Percentiles rank a stretch among this genome's conserved stretches.
Evolutionary conservation across 2,888 invertebrate genomes (phyloP).

Genomic region (Lithophane socia): DNA sequence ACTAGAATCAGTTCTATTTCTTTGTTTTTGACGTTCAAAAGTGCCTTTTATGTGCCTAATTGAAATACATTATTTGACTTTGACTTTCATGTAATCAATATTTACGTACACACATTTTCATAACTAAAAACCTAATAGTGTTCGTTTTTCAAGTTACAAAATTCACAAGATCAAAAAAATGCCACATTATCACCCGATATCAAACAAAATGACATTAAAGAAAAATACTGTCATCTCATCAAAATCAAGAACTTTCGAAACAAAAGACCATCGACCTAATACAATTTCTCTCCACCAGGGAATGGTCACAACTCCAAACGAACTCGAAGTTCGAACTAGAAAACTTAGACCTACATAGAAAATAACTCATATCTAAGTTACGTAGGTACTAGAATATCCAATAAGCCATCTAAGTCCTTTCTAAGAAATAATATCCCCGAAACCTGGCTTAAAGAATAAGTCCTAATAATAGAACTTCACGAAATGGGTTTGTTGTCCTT

Average conservation of each 20-base stretch:
- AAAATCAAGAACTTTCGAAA: conserved; percentile 23
- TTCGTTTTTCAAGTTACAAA: not conserved
- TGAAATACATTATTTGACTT: too few relatives aligned
- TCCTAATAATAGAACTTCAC: conserved; percentile 57
- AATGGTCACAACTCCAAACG: not conserved
- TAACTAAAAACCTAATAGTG: too few relatives aligned
- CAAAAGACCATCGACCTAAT: conserved; percentile 14
- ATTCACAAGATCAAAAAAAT: not conserved
- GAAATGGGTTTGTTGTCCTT: conserved; percentile 49
- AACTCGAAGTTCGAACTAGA: conserved; percentile 10
- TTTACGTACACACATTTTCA: too few relatives aligned
- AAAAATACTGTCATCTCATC: conserved; percentile 7
- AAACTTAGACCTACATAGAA: conserved; percentile 11
- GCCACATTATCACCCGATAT: not conserved
- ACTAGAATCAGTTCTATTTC: too few relatives aligned
- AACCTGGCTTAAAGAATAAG: conserved; percentile 49
- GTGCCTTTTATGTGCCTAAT: too few relatives aligned
- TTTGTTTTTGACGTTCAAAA: too few relatives aligned
- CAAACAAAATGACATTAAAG: not conserved
- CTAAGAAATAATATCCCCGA: conserved; percentile 35
- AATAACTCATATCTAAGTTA: conserved; percentile 24
- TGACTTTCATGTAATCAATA: too few relatives aligned
- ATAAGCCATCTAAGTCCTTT: conserved; percentile 29
- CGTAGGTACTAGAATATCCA: conserved; percentile 19
- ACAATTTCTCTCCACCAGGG: not conserved